Evolutionary conservation across 2,113 vertebrate genomes (phyloP).

Genomic region (Bungarus multicinctus): DNA sequence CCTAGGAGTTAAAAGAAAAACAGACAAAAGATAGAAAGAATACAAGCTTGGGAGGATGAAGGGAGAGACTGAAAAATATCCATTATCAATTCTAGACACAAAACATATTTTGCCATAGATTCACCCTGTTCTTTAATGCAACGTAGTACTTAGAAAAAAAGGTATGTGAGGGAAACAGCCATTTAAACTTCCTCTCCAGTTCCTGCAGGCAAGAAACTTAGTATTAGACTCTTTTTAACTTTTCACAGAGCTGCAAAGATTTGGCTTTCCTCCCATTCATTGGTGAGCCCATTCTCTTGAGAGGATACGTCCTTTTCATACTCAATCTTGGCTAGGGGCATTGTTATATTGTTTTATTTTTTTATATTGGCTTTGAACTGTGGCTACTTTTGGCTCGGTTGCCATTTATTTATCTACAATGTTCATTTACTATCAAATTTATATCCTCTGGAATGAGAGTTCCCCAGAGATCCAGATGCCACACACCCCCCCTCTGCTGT

Average conservation of each 20-base stretch:
- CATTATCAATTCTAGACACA: neutral
- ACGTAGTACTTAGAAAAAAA: neutral
- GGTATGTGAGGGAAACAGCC: neutral
- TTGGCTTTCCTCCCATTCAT: neutral
- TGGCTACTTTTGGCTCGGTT: neutral
- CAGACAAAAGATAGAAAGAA: neutral
- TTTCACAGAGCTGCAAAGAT: neutral
- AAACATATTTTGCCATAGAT: neutral
- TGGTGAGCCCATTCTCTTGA: neutral
- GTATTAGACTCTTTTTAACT: neutral
- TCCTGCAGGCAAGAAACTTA: neutral
- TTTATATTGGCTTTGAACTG: neutral
- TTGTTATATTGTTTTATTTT: neutral
- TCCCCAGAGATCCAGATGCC: neutral
- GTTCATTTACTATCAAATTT: neutral
- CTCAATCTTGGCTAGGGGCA: neutral
- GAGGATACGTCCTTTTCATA: neutral
- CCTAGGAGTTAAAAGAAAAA: conserved; percentile 41
- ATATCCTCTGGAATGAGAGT: neutral
- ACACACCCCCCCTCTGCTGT: neutral
- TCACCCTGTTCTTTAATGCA: neutral
- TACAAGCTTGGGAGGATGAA: neutral
- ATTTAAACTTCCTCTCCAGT: neutral
- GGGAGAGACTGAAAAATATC: neutral
- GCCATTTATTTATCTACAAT: neutral